Evolutionary conservation across 2,113 vertebrate genomes (phyloP).

Genomic region (Ptyas mucosa): DNA sequence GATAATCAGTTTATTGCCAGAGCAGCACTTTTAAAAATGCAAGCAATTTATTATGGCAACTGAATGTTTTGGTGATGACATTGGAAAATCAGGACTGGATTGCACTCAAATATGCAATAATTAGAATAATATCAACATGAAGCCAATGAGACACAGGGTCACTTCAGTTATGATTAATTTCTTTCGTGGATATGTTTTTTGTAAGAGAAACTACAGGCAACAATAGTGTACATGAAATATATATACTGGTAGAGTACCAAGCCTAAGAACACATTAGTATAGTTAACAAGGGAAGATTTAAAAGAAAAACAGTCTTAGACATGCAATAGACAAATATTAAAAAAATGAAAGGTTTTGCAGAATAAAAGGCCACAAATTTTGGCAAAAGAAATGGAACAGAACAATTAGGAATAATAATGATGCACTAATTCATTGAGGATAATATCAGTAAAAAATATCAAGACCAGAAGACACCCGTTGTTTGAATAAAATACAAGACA

Average conservation of each 20-base stretch:
- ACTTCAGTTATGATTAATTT: background rate
- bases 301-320: too few relatives aligned
- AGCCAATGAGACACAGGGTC: background rate
- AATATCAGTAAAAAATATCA: background rate
- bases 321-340: background rate
- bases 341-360: background rate
- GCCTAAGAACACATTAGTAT: background rate
- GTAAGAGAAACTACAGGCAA: background rate
- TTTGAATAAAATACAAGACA: background rate
- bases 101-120: background rate
- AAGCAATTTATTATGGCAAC: background rate
- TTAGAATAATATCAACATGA: background rate
- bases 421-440: background rate
- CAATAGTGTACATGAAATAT: background rate
- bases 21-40: background rate
- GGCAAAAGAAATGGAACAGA: background rate
- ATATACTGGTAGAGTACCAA: background rate
- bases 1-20: slow-evolving; percentile 9
- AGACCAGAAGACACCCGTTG: background rate
- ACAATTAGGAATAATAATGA: background rate
- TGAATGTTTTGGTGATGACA: background rate
- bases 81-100: background rate
- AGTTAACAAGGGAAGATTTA: background rate
- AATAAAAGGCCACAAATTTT: background rate
- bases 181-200: background rate